A percentile compares a stretch with the other conserved stretches of the same genome.
These are phyloP conservation scores for Aphaenogaster ashmeadi DNA, from an alignment of 1,140 invertebrate species.

Conservation along the genomic window DNA sequence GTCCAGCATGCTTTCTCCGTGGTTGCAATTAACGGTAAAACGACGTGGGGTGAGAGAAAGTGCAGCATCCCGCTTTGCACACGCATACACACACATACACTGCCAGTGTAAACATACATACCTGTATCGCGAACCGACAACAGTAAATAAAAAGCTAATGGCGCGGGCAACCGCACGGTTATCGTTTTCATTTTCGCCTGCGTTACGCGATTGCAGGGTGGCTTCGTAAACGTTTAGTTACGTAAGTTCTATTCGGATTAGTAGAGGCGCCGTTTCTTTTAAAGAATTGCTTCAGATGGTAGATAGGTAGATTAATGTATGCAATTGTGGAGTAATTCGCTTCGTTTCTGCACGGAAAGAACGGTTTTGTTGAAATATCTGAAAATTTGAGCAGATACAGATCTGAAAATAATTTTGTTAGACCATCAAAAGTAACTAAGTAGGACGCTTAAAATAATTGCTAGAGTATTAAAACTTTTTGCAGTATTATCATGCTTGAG, in stretches of 20 bases:
- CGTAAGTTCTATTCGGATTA: not conserved
- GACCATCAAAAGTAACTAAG: too few relatives aligned
- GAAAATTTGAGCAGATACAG: too few relatives aligned
- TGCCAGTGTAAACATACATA: slow-evolving; percentile 1
- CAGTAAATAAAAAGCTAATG: slow-evolving; percentile 73
- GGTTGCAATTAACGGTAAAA: slow-evolving; percentile 78
- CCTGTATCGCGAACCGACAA: not conserved
- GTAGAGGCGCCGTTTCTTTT: not conserved
- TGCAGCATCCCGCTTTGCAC: slow-evolving; percentile 7
- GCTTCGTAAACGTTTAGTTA: slow-evolving; percentile 33
- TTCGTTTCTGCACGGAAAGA: not conserved
- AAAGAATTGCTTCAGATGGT: not conserved
- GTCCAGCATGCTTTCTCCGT: slow-evolving; percentile 65
- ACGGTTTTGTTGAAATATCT: too few relatives aligned
- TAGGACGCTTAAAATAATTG: too few relatives aligned
- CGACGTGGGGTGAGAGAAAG: slow-evolving; percentile 33
- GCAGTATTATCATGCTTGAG: too few relatives aligned
- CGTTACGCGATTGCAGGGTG: not conserved
- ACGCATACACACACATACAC: not conserved
- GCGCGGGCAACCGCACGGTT: slow-evolving; percentile 1
- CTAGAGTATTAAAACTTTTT: too few relatives aligned
- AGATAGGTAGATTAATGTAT: not conserved
- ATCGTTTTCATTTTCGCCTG: slow-evolving; percentile 66
- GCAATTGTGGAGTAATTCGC: not conserved
- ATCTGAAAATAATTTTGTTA: too few relatives aligned